Evolutionary conservation across 2,797 vertebrate species (phyloP).

Genomic region (Poliocrania exsul): DNA sequence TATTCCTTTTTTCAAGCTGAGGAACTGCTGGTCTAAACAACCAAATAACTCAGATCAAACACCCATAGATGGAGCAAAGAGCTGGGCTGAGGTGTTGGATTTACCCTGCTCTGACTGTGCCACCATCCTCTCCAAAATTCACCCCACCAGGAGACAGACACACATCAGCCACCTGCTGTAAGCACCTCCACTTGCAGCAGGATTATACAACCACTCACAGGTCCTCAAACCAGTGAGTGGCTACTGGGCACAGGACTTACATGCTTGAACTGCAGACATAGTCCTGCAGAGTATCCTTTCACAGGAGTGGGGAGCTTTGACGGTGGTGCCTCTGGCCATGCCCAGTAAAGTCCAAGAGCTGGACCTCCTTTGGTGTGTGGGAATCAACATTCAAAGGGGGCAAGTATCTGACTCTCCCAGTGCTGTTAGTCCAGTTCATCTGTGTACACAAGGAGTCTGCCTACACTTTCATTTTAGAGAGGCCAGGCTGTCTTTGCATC

Average conservation of each 20-base stretch:
- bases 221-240: background rate
- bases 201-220: background rate
- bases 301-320: background rate
- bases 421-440: background rate
- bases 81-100: background rate
- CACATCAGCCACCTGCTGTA: background rate
- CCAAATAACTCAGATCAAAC: background rate
- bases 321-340: background rate
- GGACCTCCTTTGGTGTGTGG: background rate
- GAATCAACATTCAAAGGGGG: background rate
- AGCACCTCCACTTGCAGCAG: background rate
- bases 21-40: background rate
- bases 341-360: background rate
- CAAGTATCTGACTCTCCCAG: background rate
- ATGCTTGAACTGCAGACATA: background rate
- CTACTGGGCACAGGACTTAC: background rate
- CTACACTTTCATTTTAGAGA: slow-evolving; percentile 27
- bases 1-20: background rate
- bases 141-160: background rate
- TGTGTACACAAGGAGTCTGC: slow-evolving; percentile 13
- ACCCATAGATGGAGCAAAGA: background rate
- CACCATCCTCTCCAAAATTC: fast-evolving
- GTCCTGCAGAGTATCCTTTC: background rate
- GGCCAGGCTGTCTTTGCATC: slow-evolving; percentile 14
- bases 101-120: background rate